Conservation (phyloP, 2,888 invertebrate species). For the Sphecodes monilicornis region DNA sequence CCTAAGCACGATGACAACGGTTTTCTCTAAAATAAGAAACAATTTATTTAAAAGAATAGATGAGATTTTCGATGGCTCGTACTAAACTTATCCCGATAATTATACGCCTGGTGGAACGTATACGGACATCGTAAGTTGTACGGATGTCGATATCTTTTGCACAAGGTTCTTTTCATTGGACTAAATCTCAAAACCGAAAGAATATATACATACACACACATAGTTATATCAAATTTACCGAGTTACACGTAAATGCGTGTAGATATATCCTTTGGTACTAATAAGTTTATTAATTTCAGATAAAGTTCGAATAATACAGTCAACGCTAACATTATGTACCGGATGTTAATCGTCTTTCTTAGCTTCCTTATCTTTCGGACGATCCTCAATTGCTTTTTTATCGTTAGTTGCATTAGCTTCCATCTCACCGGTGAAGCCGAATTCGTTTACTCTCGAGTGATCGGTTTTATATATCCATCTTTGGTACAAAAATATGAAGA, state of each 20-base stretch:
- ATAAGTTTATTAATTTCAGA: constrained; percentile 65
- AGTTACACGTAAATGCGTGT: constrained; percentile 56
- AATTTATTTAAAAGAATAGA: constrained; percentile 28
- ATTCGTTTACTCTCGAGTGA: constrained; percentile 97
- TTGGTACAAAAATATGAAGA: constrained; percentile 99
- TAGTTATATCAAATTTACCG: constrained; percentile 47
- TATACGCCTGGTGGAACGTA: constrained; percentile 23
- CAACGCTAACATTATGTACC: constrained; percentile 56
- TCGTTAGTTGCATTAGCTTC: constrained; percentile 85
- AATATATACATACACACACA: constrained; percentile 61
- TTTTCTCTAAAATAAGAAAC: not conserved
- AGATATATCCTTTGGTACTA: constrained; percentile 71
- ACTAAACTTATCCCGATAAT: constrained; percentile 37
- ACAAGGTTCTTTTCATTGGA: constrained; percentile 41
- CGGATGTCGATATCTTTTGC: constrained; percentile 25
- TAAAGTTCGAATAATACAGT: constrained; percentile 64
- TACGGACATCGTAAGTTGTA: constrained; percentile 2
- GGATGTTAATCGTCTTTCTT: constrained; percentile 78
- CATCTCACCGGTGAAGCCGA: constrained; percentile 98
- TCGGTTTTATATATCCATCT: constrained; percentile 99
- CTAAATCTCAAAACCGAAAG: constrained; percentile 55
- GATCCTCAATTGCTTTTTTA: constrained; percentile 62
- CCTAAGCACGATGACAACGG: constrained; percentile 24
- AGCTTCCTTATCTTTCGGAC: constrained; percentile 59
- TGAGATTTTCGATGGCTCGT: constrained; percentile 33